Base-by-base conservation (phyloP, 2,113 vertebrate species). In the Neomonachus schauinslandi region DNA sequence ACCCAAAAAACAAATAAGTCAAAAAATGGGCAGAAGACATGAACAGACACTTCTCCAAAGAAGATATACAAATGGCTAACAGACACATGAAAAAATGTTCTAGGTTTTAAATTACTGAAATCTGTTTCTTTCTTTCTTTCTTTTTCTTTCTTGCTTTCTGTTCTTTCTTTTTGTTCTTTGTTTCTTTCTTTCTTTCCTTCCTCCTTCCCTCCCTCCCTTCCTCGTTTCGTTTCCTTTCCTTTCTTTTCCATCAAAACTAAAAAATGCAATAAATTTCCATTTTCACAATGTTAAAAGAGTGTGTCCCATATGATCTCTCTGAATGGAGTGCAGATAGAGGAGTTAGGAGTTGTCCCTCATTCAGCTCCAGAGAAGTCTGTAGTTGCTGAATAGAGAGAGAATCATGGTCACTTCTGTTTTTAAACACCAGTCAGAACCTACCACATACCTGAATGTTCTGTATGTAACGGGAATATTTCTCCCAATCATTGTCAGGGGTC, bases 61-160 rank as follows among this genome's bases (percentile, higher is more conserved):
- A 46, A 46, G 46, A 46, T 7, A 46, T 46, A 46, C 46, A 46
- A 46, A 46, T 46, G 46, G 46, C 46, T 7, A 46, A 46, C 46
- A 46, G 42, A 46, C 46, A 46, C 46, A 46, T 8, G 46, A 46
- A 46, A 46, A 46, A 46, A 46, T 89, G 12, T 89, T 84, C 18
- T 74, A 33, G n/a, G 28, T 69, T 95, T 93, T 95, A 79, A 83
- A n/a, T 92, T 28, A 79, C 36, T 87, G 12, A 84, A 59, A 8
- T 33, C 85, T 77, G 28, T 82, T 1, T 67, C 24, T 36, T 15
- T n/a, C 53, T 1, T 33, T 80, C 72, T 33, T 4, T 1, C 59
- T 39, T 16, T 83, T 61, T 79, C 46, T 63, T 10, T 94, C n/a
- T 21, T 1, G 13, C 39, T 84, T n/a, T 69, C 33, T 55, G 33